phyloP scores from a whole-genome alignment of 2,113 vertebrate genomes.

The Phrynosoma blainvillii region DNA sequence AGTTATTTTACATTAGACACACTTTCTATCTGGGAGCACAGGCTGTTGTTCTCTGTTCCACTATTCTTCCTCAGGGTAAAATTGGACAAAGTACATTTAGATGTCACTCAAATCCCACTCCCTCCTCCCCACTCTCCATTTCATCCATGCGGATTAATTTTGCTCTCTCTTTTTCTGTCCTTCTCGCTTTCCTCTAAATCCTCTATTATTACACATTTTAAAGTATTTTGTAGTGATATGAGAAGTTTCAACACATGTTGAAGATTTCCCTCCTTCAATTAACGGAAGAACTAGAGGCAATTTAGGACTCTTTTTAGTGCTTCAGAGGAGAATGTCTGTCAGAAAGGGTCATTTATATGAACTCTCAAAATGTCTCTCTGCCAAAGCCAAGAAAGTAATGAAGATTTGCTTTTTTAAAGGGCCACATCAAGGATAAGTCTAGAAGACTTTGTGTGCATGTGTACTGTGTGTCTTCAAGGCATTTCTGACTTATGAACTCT shows the following conservation, averaged over 20 bases:
- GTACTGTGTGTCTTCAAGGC: no score
- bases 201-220: constrained; percentile 57
- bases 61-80: background rate
- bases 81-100: rapidly evolving
- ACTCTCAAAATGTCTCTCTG: background rate
- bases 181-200: constrained; percentile 33
- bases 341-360: background rate
- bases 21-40: no score
- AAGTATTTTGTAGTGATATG: constrained; percentile 61
- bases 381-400: background rate
- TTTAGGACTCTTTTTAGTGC: background rate
- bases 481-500: no score
- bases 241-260: constrained; percentile 38
- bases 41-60: background rate
- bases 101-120: constrained; percentile 25
- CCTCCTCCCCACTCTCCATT: background rate
- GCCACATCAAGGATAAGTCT: no score
- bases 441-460: no score
- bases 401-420: no score
- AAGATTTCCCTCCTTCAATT: constrained; percentile 14
- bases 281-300: rapidly evolving
- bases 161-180: background rate
- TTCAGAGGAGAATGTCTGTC: background rate
- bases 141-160: background rate
- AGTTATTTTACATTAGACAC: background rate